Evolutionary conservation across 2,797 vertebrate species (phyloP), one percentile per base, ranked within the genome.

Genomic region (Sparus aurata): DNA sequence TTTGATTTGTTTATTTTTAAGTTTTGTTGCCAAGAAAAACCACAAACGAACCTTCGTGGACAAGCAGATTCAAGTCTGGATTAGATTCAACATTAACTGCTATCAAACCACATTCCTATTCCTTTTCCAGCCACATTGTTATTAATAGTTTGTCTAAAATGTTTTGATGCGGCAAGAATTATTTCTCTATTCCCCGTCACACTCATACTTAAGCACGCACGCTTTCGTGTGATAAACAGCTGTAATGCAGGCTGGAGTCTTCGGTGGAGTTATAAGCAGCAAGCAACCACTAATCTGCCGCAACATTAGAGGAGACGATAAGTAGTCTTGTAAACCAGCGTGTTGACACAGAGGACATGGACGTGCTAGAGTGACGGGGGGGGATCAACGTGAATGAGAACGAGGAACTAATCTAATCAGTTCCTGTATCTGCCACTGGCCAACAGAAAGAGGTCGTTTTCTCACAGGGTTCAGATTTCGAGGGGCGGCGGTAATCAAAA

Each of bases 301-400:
- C 77, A 85, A 79, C 86, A 86, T 70, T 75, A 88, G 73, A 79
- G 60, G 63, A 82, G 66, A 79, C 80, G 77, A 89, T 86, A 78
- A 85, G 73, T 79, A 71, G 82, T 75, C 73, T 62, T 85, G 88
- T 89, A 80, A 88, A 87, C 68, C 75, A 73, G 41, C 6, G 1
- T 53, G 79, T 69, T 54, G 69, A 89, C 82, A 73, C 25, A 61
- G 38, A 73, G 59, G 63, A 69, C 77, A 59, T 12, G 16, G 57
- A 68, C 10, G 10, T 13, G 4, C 62, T 70, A 80, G 80, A 73
- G 55, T 78, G 79, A 73, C 47, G 77, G 52, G 53, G 46, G 34
- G 34, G 66, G 83, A 85, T 84, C 65, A 82, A 75, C 25, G 7
- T 60, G 69, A 79, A 70, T 58, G 55, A 85, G 67, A 79, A 69